These are phyloP conservation scores for Cephus pulcher DNA, from an alignment of 2,888 invertebrate genomes.

Conservation along the genomic window DNA sequence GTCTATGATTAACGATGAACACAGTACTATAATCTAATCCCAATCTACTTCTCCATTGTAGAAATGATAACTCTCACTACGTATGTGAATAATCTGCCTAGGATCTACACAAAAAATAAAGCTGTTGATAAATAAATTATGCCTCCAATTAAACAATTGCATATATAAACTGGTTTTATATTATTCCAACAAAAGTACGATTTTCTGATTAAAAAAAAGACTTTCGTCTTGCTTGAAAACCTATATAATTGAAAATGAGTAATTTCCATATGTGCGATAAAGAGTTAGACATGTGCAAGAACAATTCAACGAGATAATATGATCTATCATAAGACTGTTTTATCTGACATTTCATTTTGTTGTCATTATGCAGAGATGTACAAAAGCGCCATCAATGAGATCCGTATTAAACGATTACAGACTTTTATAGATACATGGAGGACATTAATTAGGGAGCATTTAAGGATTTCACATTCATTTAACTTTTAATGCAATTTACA, in stretches of 20 bases:
- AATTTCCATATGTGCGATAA: neutral
- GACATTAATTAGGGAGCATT: neutral
- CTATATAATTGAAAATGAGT: neutral
- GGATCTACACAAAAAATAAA: neutral
- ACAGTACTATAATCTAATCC: neutral
- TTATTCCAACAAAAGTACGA: neutral
- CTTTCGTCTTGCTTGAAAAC: neutral
- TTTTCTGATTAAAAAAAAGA: neutral
- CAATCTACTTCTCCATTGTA: neutral
- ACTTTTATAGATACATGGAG: neutral
- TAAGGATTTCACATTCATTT: neutral
- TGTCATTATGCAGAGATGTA: neutral
- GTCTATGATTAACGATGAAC: slow-evolving; percentile 44
- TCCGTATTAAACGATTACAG: neutral
- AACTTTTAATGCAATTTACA: neutral
- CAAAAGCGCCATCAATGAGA: neutral
- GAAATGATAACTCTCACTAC: neutral
- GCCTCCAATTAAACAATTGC: neutral
- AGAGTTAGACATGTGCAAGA: neutral
- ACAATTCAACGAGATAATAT: neutral
- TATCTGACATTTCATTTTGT: neutral
- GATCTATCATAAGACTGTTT: neutral
- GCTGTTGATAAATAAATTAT: neutral
- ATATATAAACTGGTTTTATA: neutral
- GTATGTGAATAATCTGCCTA: neutral